phyloP scores from a whole-genome alignment of 2,888 invertebrate species.

The Ectropis crepuscularia region DNA sequence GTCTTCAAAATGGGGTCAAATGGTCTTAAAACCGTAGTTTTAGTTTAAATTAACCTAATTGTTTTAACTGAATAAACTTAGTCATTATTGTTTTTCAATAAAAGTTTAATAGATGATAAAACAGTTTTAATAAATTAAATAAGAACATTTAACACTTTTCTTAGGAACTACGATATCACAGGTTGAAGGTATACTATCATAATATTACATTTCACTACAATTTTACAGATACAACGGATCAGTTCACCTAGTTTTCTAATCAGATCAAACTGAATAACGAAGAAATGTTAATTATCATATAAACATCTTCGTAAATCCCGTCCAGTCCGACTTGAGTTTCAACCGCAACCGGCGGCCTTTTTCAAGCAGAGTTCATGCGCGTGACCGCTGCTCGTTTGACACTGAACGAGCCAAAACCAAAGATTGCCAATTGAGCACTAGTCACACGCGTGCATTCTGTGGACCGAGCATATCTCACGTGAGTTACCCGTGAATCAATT shows the following conservation, averaged over 20 bases:
- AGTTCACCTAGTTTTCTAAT: not conserved
- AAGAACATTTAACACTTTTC: constrained; percentile 31
- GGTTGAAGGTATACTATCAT: constrained; percentile 8
- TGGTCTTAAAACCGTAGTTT: not conserved
- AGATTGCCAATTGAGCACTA: too few species aligned
- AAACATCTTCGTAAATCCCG: not conserved
- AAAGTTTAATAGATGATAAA: not conserved
- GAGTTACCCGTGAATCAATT: too few species aligned
- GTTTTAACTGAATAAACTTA: constrained; percentile 8
- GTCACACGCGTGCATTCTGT: too few species aligned
- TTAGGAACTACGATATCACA: constrained; percentile 42
- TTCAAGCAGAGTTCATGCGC: too few species aligned
- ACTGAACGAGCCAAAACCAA: too few species aligned
- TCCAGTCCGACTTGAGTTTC: too few species aligned
- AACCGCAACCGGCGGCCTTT: too few species aligned
- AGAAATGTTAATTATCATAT: not conserved
- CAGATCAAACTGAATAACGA: not conserved
- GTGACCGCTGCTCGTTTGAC: too few species aligned
- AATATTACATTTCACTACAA: not conserved
- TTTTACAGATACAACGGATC: constrained; percentile 4
- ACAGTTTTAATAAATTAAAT: constrained; percentile 28
- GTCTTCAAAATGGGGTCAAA: not conserved
- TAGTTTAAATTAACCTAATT: not conserved
- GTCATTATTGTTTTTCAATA: constrained; percentile 7
- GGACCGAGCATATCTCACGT: too few species aligned